These are phyloP conservation scores for Syrista parreyssii DNA, from an alignment of 2,888 invertebrate species.

Conservation along the genomic window DNA sequence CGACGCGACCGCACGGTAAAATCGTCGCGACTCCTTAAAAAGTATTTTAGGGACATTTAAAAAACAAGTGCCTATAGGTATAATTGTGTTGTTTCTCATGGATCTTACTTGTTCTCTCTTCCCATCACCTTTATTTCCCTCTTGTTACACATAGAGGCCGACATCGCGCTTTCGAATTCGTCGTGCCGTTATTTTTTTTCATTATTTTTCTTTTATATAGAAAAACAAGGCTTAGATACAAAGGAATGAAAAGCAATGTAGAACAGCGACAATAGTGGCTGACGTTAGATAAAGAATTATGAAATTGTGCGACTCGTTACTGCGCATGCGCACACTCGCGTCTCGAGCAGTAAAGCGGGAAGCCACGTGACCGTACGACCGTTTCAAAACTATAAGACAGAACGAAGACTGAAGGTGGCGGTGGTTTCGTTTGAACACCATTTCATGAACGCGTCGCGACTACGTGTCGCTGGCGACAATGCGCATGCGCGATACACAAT, in stretches of 20 bases:
- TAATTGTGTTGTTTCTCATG: not conserved
- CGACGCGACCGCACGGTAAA: not conserved
- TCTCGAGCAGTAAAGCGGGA: too few relatives aligned
- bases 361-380: too few relatives aligned
- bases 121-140: not conserved
- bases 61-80: not conserved
- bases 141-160: not conserved
- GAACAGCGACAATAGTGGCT: not conserved
- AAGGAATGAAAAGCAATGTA: not conserved
- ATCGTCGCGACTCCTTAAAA: not conserved
- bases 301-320: too few relatives aligned
- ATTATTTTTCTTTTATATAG: not conserved
- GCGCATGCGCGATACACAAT: not conserved
- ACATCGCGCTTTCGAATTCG: not conserved
- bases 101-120: not conserved
- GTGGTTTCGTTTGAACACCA: not conserved
- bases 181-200: not conserved
- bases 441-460: not conserved
- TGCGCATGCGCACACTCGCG: too few relatives aligned
- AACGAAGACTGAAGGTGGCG: too few relatives aligned
- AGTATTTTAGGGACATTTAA: not conserved
- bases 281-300: too few relatives aligned
- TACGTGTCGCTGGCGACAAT: not conserved
- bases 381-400: too few relatives aligned
- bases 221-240: slow-evolving; percentile 5